Percentiles rank a stretch among this genome's conserved stretches.
Conservation (phyloP, 2,113 vertebrate genomes). For the Pungitius pungitius region DNA sequence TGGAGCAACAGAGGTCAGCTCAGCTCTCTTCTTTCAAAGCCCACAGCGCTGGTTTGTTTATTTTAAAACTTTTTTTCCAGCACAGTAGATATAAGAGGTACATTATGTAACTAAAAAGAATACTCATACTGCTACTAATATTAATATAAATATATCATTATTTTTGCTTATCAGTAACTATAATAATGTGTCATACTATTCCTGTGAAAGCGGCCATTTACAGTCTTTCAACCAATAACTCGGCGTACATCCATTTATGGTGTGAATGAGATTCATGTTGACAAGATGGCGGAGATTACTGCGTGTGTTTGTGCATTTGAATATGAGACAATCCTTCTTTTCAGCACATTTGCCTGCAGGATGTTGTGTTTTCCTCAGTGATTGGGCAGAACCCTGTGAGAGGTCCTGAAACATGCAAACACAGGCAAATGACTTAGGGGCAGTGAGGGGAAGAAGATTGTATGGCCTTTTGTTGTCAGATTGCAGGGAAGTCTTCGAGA, state of each 20-base stretch:
- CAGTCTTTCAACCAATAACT: conserved; percentile 34
- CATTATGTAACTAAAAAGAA: background rate
- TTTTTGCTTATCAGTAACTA: background rate
- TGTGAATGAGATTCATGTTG: conserved; percentile 6
- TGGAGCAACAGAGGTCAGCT: background rate
- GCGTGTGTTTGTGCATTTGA: conserved; percentile 61
- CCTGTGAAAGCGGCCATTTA: background rate
- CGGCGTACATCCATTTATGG: conserved; percentile 35
- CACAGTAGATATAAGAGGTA: background rate
- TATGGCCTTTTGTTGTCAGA: conserved; percentile 31
- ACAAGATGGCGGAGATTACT: conserved; percentile 6
- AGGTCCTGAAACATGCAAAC: conserved; percentile 77
- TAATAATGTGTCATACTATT: background rate
- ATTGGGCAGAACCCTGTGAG: conserved; percentile 62
- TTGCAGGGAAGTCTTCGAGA: background rate
- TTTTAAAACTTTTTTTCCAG: background rate
- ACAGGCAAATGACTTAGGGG: conserved; percentile 70
- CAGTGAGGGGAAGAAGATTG: conserved; percentile 15
- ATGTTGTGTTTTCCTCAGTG: conserved; percentile 54
- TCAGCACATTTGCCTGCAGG: conserved; percentile 74
- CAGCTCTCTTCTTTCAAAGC: background rate
- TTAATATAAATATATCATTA: background rate
- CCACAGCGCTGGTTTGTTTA: background rate
- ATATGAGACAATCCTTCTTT: conserved; percentile 59
- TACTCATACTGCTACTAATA: background rate